Base-by-base conservation (phyloP, 2,113 vertebrate species). In the Xenopus laevis region DNA sequence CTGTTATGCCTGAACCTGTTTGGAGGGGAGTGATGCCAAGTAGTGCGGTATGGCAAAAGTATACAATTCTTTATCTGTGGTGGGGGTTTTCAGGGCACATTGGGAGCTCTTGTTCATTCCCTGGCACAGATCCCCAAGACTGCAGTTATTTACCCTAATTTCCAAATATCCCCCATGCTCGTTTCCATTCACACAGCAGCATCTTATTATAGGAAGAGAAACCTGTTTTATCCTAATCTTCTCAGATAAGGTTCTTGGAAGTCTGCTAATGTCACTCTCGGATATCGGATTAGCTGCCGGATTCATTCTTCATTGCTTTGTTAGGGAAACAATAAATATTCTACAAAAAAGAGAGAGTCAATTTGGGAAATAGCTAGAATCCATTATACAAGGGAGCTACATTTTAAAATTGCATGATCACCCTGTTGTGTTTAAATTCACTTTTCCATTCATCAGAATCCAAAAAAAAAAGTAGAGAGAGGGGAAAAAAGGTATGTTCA, bases 251-350 rank as follows among this genome's bases (percentile, higher is more conserved):
- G 58, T 75, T 61, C 71, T 75, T 47, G 18, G 23, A 75, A 65
- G 73, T 68, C 73, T 75, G 46, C 72, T 75, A 75, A 75, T 75
- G 73, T 75, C 73, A 75, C 73, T 53, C 53, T 65, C 65, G 62
- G 65, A 75, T 65, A 75, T 57, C 55, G 73, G 73, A 75, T 68
- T 75, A 75, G 46, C 65, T 50, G 44, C 23, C 57, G 61, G 73
- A 68, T 68, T 62, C 61, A 68, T 68, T 68, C 53, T 57, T 74
- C 67, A n/a, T 55, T 74, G 61, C 33, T 75, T 68, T 68, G 58
- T 75, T 68, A 68, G 18, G 58, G 57, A 55, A 62, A 68, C 65
- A 68, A 68, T 67, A 66, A 45, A 68, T 62, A 60, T 11, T 58
- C 46, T 68, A 62, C 61, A 46, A 68, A 55, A 55, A 55, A 55